A percentile compares a stretch with the other conserved stretches of the same genome.
These are phyloP conservation scores for Diaprepes abbreviatus DNA, from an alignment of 2,888 invertebrate species.

Conservation along the genomic window DNA sequence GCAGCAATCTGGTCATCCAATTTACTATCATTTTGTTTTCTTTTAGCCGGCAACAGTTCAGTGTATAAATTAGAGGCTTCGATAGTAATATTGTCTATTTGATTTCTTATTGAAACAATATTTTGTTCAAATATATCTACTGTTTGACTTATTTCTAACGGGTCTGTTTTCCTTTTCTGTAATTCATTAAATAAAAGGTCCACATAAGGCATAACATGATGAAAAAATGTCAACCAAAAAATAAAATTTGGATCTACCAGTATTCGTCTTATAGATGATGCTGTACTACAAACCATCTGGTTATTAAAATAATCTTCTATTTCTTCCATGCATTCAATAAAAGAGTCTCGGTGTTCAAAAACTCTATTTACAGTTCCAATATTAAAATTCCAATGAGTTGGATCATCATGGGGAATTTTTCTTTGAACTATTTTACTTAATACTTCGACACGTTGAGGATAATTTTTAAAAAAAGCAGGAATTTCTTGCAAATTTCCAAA, in stretches of 20 bases:
- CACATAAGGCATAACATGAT: conserved; percentile 54
- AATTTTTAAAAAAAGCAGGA: no score
- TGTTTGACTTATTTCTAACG: conserved; percentile 21
- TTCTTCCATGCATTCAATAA: no score
- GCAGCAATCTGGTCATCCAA: conserved; percentile 29
- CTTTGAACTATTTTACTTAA: conserved; percentile 48
- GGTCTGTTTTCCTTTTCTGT: conserved; percentile 43
- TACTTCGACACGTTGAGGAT: no score
- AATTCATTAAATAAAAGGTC: conserved; percentile 52
- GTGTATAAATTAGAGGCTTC: conserved; percentile 31
- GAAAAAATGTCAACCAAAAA: conserved; percentile 56
- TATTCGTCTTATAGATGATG: conserved; percentile 32
- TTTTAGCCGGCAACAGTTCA: conserved; percentile 18
- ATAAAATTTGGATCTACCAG: conserved; percentile 49
- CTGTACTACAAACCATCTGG: conserved; percentile 46
- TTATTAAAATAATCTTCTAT: conserved; percentile 41
- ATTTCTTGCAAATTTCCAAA: no score
- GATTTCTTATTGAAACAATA: conserved; percentile 37
- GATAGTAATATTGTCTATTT: conserved; percentile 39
- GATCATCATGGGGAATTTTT: conserved; percentile 27
- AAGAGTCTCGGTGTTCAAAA: conserved; percentile 48
- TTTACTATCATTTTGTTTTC: conserved; percentile 21
- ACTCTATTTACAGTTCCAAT: no score
- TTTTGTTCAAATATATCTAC: conserved; percentile 40
- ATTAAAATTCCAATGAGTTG: no score